Percentiles rank a stretch among this genome's conserved stretches.
Evolutionary conservation across 1,140 invertebrate genomes (phyloP).

Genomic region (Tetramorium alpestre): DNA sequence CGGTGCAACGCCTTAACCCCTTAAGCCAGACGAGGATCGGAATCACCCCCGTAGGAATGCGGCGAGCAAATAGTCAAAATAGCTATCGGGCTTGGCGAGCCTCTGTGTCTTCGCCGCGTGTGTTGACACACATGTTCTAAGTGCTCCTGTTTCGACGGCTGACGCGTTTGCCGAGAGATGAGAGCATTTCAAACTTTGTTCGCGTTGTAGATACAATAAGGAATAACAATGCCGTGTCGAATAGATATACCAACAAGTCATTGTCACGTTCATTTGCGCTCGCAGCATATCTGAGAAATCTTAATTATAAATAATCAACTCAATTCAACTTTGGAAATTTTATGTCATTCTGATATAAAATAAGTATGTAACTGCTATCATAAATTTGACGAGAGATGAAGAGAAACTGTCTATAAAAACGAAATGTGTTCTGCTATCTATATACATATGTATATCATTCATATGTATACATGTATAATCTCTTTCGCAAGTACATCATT

Average conservation of each 20-base stretch:
- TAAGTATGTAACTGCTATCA: not conserved
- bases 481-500: not conserved
- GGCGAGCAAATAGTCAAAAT: slow-evolving; percentile 63
- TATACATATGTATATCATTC: not conserved
- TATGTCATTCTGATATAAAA: not conserved
- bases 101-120: slow-evolving; percentile 41
- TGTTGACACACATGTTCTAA: slow-evolving; percentile 36
- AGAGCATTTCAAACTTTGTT: slow-evolving; percentile 15
- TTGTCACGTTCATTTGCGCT: not conserved
- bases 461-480: not conserved
- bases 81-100: slow-evolving; percentile 62
- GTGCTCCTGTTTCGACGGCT: slow-evolving; percentile 51
- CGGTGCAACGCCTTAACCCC: slow-evolving; percentile 25
- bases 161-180: slow-evolving; percentile 9
- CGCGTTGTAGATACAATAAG: not conserved
- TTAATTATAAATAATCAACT: not conserved
- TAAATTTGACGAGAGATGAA: not conserved
- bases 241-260: not conserved
- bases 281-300: not conserved
- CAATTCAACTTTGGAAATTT: not conserved
- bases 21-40: slow-evolving; percentile 51
- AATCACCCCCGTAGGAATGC: slow-evolving; percentile 53
- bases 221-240: not conserved
- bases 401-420: not conserved
- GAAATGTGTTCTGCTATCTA: not conserved